phyloP scores from a whole-genome alignment of 2,888 invertebrate genomes.

The Gari tellinella region DNA sequence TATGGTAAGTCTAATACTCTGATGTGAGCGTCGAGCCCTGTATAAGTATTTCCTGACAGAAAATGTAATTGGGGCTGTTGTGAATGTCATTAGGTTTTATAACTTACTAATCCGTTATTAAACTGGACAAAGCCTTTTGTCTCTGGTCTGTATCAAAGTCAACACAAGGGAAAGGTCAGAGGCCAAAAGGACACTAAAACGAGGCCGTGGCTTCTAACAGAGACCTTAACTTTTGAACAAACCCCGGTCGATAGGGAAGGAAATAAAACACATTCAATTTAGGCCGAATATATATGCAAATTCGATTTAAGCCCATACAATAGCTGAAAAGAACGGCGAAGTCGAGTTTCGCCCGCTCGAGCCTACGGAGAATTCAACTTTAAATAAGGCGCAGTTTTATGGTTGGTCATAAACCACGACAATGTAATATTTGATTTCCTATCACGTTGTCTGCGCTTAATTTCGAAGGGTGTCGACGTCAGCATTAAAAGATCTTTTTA shows the following conservation, averaged over 20 bases:
- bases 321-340: background rate
- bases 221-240: slow-evolving; percentile 49
- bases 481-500: slow-evolving; percentile 59
- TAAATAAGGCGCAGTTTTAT: slow-evolving; percentile 59
- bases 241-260: slow-evolving; percentile 10
- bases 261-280: too few relatives aligned
- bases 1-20: too few relatives aligned
- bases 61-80: background rate
- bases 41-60: too few relatives aligned
- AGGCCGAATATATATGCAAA: slow-evolving; percentile 62
- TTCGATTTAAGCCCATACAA: slow-evolving; percentile 49
- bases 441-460: slow-evolving; percentile 59
- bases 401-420: slow-evolving; percentile 57
- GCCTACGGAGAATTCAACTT: slow-evolving; percentile 40
- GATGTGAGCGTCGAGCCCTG: too few relatives aligned
- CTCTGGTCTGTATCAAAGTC: background rate
- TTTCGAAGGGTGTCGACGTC: slow-evolving; percentile 61
- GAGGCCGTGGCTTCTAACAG: slow-evolving; percentile 10
- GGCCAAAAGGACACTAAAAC: slow-evolving; percentile 2
- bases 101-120: slow-evolving; percentile 7
- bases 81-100: slow-evolving; percentile 7
- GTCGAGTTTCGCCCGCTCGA: slow-evolving; percentile 2
- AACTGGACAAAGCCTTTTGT: slow-evolving; percentile 11
- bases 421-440: slow-evolving; percentile 62
- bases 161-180: background rate